Percentiles rank a stretch among this genome's conserved stretches.
phyloP scores from a whole-genome alignment of 2,888 invertebrate genomes.

The Imbricaverruca yamaguchii region DNA sequence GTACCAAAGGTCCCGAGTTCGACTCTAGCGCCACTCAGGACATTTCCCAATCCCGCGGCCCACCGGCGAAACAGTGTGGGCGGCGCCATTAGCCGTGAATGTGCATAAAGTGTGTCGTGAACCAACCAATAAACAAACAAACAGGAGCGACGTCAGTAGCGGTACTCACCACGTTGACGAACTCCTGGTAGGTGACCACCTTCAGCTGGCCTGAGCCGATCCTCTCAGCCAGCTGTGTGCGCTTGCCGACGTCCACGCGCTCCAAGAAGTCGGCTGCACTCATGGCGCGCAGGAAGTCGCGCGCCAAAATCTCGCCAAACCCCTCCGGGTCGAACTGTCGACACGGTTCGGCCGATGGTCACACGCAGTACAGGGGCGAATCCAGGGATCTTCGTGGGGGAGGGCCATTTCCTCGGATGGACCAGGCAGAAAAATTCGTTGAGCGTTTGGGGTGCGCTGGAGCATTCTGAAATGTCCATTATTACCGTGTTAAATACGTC shows the following conservation, averaged over 20 bases:
- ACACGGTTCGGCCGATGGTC: conserved; percentile 4
- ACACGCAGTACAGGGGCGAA: not conserved
- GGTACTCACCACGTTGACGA: conserved; percentile 83
- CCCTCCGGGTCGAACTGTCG: conserved; percentile 55
- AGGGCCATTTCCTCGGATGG: not conserved
- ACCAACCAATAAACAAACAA: no score
- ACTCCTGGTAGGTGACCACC: conserved; percentile 86
- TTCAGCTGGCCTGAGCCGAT: conserved; percentile 60
- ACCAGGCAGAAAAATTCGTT: not conserved
- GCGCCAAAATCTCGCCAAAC: conserved; percentile 83
- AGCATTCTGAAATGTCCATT: no score
- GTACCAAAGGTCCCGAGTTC: no score
- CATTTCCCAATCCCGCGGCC: no score
- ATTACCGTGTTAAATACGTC: no score
- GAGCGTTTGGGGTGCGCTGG: not conserved
- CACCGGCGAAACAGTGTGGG: no score
- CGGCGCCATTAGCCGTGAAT: no score
- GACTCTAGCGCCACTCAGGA: no score
- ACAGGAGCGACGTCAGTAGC: no score
- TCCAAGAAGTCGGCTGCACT: conserved; percentile 66
- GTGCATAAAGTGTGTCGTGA: no score
- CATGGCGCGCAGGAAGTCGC: conserved; percentile 69
- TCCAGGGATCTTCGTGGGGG: not conserved
- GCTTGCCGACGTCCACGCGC: conserved; percentile 65
- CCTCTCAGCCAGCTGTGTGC: conserved; percentile 49